phyloP scores from a whole-genome alignment of 2,113 vertebrate species.

The Dolichotis patagonum region DNA sequence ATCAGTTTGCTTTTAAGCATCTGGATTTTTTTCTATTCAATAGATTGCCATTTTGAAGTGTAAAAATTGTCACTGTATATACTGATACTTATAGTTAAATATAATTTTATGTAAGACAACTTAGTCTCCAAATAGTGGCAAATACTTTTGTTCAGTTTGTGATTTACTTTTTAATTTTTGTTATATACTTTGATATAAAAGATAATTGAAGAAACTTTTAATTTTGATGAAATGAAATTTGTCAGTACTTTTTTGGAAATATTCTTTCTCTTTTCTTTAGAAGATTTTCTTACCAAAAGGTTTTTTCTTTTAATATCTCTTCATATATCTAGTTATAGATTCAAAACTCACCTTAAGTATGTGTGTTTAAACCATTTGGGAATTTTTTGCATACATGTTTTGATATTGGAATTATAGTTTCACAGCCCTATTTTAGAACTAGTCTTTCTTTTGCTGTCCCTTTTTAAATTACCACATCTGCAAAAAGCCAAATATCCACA shows the following conservation, averaged over 20 bases:
- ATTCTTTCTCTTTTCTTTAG: background rate
- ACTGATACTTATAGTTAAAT: background rate
- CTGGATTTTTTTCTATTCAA: background rate
- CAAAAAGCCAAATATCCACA: slow-evolving; percentile 38
- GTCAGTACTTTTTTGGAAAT: background rate
- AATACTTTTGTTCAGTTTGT: background rate
- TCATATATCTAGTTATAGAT: slow-evolving; percentile 22
- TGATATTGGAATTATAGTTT: background rate
- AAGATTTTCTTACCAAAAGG: background rate
- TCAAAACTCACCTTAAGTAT: slow-evolving; percentile 15
- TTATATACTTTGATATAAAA: background rate
- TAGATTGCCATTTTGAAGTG: background rate
- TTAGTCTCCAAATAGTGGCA: background rate
- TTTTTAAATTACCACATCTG: slow-evolving; percentile 44
- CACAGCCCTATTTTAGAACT: background rate
- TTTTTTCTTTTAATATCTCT: background rate
- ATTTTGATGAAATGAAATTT: background rate
- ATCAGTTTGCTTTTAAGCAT: background rate
- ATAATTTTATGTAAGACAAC: background rate
- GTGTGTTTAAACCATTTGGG: slow-evolving; percentile 18
- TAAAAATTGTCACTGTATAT: background rate
- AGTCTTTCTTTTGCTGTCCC: background rate
- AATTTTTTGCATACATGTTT: background rate
- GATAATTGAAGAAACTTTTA: background rate
- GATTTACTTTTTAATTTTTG: background rate